Conservation (phyloP, 2,113 vertebrate genomes). For the Perca fluviatilis region DNA sequence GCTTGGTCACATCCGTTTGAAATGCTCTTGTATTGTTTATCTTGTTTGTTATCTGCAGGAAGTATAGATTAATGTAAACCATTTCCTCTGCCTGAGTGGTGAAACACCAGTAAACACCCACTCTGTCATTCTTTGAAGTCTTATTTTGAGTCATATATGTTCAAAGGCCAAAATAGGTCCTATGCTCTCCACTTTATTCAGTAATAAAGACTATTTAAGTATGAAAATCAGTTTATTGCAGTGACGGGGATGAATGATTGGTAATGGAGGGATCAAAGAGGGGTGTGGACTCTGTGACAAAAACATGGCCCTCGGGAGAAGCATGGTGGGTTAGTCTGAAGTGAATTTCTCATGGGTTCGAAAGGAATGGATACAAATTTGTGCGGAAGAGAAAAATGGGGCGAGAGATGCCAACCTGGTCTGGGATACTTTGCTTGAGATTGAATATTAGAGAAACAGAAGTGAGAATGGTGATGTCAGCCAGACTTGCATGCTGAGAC, state of each 20-base stretch:
- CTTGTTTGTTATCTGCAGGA: not conserved
- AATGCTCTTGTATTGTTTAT: not conserved
- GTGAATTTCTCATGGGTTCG: too few species aligned
- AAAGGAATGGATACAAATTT: too few species aligned
- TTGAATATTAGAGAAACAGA: too few species aligned
- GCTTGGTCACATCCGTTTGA: not conserved
- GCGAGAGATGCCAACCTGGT: too few species aligned
- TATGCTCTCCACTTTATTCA: not conserved
- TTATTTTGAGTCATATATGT: not conserved
- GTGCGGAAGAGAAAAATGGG: too few species aligned
- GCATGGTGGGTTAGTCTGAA: too few species aligned
- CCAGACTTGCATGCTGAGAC: too few species aligned
- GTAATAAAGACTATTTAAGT: not conserved
- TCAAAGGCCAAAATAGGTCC: not conserved
- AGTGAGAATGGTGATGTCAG: too few species aligned
- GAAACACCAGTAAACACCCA: not conserved
- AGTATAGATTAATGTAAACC: not conserved
- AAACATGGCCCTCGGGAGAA: too few species aligned
- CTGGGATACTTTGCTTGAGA: too few species aligned
- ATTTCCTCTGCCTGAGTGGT: conserved; percentile 8
- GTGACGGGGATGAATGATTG: not conserved
- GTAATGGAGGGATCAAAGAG: not conserved
- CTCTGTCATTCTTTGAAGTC: not conserved
- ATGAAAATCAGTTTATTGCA: not conserved
- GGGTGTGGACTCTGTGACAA: not conserved